Percentiles rank a stretch among this genome's conserved stretches.
Conservation (phyloP, 2,113 vertebrate genomes). For the Alligator sinensis region DNA sequence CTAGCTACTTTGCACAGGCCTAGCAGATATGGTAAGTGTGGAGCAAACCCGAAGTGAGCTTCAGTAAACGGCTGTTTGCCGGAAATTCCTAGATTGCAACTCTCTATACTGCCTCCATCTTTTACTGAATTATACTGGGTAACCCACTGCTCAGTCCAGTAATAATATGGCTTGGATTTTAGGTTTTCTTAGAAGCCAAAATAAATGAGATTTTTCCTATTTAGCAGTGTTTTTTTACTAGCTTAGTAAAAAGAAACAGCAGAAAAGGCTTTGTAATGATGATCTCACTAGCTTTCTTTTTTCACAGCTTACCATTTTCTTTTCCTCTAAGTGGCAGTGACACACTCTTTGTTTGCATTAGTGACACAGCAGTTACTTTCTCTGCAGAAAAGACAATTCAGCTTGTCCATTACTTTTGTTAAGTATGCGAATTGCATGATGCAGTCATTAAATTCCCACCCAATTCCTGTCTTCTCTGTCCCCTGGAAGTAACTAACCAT, state of each 20-base stretch:
- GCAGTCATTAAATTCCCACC: background rate
- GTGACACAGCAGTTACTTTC: background rate
- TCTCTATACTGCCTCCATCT: background rate
- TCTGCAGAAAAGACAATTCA: background rate
- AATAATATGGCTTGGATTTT: background rate
- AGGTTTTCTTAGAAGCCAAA: background rate
- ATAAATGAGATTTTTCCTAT: background rate
- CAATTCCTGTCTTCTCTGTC: background rate
- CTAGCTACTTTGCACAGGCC: too few relatives aligned
- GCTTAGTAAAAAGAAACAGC: background rate
- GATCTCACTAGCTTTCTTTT: background rate
- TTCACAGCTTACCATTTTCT: background rate
- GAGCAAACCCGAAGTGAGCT: background rate
- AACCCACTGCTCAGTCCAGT: background rate
- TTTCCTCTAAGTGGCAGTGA: background rate
- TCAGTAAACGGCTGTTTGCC: background rate
- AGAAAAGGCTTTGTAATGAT: background rate
- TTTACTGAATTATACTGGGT: slow-evolving; percentile 26
- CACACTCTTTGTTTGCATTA: background rate
- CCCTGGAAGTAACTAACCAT: background rate
- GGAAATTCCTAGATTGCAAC: background rate
- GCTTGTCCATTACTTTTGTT: background rate
- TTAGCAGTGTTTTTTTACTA: background rate
- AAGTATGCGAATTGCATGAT: background rate
- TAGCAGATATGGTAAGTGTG: background rate